A percentile compares a stretch with the other conserved stretches of the same genome.
Evolutionary conservation across 2,113 vertebrate genomes (phyloP).

Genomic region (Zapus hudsonius): DNA sequence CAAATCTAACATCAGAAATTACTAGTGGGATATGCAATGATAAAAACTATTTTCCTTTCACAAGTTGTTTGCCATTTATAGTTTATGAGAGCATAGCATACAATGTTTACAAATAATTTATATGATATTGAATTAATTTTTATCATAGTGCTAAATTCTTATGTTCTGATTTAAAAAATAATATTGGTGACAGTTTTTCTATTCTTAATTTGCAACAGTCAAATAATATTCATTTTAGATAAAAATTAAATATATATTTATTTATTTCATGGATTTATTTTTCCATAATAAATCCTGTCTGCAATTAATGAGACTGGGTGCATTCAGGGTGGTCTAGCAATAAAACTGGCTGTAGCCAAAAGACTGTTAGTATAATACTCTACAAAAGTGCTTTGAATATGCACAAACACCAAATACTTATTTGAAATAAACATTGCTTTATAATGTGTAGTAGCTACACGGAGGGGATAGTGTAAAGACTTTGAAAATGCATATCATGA

Average conservation of each 20-base stretch:
- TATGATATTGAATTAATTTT: neutral
- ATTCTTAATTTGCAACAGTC: neutral
- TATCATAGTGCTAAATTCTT: neutral
- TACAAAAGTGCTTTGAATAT: neutral
- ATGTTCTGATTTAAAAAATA: neutral
- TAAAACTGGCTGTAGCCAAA: neutral
- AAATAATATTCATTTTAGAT: neutral
- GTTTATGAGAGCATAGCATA: neutral
- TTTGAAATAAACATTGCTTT: neutral
- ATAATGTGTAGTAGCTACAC: neutral
- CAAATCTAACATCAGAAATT: neutral
- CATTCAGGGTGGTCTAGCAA: no score
- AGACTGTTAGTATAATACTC: neutral
- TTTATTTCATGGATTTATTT: neutral
- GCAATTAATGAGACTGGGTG: no score
- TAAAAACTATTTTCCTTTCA: conserved; percentile 13
- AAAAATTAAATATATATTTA: no score
- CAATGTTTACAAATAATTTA: neutral
- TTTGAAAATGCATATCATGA: neutral
- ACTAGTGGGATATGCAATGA: neutral
- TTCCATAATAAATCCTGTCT: neutral
- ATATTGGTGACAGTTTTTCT: neutral
- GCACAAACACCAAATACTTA: neutral
- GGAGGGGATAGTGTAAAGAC: neutral
- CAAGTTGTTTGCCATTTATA: neutral